These are phyloP conservation scores for Callosobruchus maculatus DNA, from an alignment of 2,888 invertebrate species.

Conservation along the genomic window DNA sequence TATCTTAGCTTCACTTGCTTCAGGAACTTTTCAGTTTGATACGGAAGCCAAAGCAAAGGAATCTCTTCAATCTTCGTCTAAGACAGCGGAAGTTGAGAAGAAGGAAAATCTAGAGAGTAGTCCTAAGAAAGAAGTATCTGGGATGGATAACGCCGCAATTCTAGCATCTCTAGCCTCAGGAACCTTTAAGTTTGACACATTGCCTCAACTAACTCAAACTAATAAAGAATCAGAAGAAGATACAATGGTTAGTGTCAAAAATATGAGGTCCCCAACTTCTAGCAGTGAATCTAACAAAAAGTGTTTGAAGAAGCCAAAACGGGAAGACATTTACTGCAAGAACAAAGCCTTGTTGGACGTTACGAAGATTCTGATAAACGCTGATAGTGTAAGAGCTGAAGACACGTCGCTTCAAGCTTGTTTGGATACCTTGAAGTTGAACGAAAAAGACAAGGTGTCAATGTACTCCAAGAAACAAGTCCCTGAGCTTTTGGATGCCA, in stretches of 20 bases:
- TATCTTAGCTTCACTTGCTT: slow-evolving; percentile 9
- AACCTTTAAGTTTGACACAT: background rate
- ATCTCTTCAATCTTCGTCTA: no score
- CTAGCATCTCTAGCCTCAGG: slow-evolving; percentile 13
- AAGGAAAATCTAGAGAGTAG: background rate
- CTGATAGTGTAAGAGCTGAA: background rate
- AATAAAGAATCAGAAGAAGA: slow-evolving; percentile 18
- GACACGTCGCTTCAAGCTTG: background rate
- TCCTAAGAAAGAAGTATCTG: slow-evolving; percentile 8
- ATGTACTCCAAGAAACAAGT: slow-evolving; percentile 16
- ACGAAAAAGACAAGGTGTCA: slow-evolving; percentile 16
- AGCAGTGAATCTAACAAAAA: background rate
- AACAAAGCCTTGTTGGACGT: slow-evolving; percentile 39
- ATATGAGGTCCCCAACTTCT: background rate
- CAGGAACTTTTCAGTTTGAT: no score
- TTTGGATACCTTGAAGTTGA: background rate
- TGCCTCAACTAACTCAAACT: background rate
- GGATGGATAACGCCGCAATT: slow-evolving; percentile 12
- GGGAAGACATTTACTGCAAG: slow-evolving; percentile 26
- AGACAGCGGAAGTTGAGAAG: no score
- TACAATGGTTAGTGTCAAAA: slow-evolving; percentile 16
- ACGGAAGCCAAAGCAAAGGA: no score
- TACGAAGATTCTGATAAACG: slow-evolving; percentile 22
- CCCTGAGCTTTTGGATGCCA: slow-evolving; percentile 7
- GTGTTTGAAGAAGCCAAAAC: slow-evolving; percentile 7